Percentiles rank a stretch among this genome's conserved stretches.
Conservation (phyloP, 1,140 invertebrate species). For the Drosophila nebulosa region DNA sequence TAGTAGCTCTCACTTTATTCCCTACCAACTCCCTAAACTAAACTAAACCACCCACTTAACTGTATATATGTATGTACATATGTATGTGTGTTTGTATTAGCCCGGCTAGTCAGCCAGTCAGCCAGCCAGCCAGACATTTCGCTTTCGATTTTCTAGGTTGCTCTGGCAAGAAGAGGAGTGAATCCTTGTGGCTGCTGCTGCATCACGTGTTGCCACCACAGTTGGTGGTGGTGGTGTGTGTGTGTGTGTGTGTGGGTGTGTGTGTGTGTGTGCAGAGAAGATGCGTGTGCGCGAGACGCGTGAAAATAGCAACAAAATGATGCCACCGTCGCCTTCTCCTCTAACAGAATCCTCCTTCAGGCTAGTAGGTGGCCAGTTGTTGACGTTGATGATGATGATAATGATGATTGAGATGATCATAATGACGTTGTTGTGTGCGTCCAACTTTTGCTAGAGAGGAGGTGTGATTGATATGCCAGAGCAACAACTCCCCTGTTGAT, state of each 20-base stretch:
- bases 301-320: constrained; percentile 59
- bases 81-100: neutral
- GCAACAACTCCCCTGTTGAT: constrained; percentile 5
- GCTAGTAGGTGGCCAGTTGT: neutral
- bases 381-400: neutral
- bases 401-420: neutral
- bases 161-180: constrained; percentile 10
- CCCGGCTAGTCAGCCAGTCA: too few species aligned
- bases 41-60: neutral
- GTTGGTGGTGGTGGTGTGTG: constrained; percentile 20
- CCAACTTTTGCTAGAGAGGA: neutral
- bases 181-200: constrained; percentile 44
- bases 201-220: constrained; percentile 66
- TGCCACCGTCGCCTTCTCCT: constrained; percentile 65
- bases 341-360: constrained; percentile 13
- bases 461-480: constrained; percentile 12
- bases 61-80: constrained; percentile 7
- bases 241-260: too few species aligned
- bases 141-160: constrained; percentile 66
- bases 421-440: neutral
- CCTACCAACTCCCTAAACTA: neutral
- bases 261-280: constrained; percentile 11
- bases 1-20: too few species aligned
- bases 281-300: constrained; percentile 29
- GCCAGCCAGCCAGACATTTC: constrained; percentile 41